Evolutionary conservation across 2,113 vertebrate species (phyloP).

Genomic region (Cheirogaleus medius): DNA sequence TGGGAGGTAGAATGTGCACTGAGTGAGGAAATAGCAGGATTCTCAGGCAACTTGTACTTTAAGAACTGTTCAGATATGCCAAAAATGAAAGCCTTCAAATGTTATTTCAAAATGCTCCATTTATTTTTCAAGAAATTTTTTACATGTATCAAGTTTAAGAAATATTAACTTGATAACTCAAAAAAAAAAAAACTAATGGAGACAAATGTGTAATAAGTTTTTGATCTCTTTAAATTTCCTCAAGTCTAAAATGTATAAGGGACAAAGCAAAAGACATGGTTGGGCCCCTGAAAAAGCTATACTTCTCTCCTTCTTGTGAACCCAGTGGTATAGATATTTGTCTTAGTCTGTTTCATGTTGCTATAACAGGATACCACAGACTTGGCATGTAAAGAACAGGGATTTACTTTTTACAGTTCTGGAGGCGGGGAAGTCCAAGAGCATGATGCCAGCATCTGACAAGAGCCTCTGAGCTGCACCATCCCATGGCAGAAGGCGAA

Average conservation of each 20-base stretch:
- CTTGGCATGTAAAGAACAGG: neutral
- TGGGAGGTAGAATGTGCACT: neutral
- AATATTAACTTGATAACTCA: slow-evolving; percentile 33
- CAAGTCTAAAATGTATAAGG: neutral
- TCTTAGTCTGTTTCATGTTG: neutral
- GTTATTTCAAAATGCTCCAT: slow-evolving; percentile 12
- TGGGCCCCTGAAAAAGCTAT: neutral
- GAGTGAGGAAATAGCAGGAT: neutral
- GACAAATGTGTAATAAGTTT: neutral
- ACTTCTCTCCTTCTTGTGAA: neutral
- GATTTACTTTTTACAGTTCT: neutral
- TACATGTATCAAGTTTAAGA: slow-evolving; percentile 3
- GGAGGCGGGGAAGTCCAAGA: neutral
- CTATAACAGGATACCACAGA: neutral
- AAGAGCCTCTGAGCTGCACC: neutral
- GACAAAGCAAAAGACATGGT: neutral
- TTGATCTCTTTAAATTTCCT: neutral
- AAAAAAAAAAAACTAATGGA: neutral
- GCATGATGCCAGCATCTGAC: neutral
- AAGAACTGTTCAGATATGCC: neutral
- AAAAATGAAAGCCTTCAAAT: slow-evolving; percentile 35
- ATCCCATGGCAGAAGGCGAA: neutral
- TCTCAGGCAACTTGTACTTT: neutral
- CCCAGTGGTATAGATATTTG: neutral
- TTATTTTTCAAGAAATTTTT: slow-evolving; percentile 17